Base-by-base conservation (phyloP, 2,797 vertebrate species). In the Takifugu rubripes region DNA sequence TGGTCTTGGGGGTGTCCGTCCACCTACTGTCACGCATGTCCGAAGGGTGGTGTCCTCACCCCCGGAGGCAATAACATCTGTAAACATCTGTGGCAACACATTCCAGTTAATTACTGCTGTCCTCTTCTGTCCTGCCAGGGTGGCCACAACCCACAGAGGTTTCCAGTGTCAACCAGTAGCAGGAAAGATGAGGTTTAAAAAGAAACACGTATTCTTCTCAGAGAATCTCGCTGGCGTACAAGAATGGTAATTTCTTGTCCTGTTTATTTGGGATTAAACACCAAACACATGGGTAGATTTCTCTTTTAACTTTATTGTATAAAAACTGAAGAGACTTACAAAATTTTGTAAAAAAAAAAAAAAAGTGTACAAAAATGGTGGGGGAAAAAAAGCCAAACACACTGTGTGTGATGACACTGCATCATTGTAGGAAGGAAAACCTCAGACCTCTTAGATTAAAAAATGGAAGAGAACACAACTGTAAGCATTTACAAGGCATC, bases 321-420 rank as follows among this genome's bases (percentile, higher is more conserved):
- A 88, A 90, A 88, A 83, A 76, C 21, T 67, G 54, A 71, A 83
- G 5, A 49, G 84, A 81, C 71, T 72, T 90, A 88, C 78, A 91
- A 92, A 91, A 90, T 80, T 77, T 87, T 84, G 74, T 88, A 84
- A 68, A 91, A 88, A 87, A 73, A 79, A n/a, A n/a, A 80, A 72
- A 89, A 75, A 84, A 67, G 84, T 33, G 31, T 33, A 33, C 85
- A 77, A 87, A 89, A 85, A 72, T 64, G 44, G 52, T 63, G 46
- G 44, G 52, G 61, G 46, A 78, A 77, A 78, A 88, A 84, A 72
- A 74, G 78, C 74, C 78, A 84, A 86, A 61, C 84, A 84, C 82
- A 88, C 84, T 80, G 85, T 79, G 84, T 80, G 75, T 86, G 79
- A 83, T 51, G 65, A 83, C 71, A 70, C 50, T 16, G 65, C 74